A percentile compares a stretch with the other conserved stretches of the same genome.
Evolutionary conservation across 37 sponge, comb jelly and placozoan genomes (phyloP).

Genomic region (Eunapius fragilis): DNA sequence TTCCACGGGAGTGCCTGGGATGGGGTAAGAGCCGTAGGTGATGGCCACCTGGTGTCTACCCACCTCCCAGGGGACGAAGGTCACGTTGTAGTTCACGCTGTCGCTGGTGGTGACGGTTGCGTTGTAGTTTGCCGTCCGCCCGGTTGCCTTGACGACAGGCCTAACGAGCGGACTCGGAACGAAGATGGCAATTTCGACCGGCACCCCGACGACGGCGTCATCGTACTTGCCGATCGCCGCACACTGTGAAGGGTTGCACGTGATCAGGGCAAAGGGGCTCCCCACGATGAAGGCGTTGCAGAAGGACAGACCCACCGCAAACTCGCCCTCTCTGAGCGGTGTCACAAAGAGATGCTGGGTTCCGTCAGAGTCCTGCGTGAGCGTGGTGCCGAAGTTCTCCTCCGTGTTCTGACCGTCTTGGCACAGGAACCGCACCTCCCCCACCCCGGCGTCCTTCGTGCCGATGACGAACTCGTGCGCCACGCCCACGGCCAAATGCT

Average conservation of each 20-base stretch:
- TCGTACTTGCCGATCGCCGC: slow-evolving; percentile 31
- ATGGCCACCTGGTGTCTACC: slow-evolving; percentile 60
- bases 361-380: slow-evolving; percentile 2
- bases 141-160: slow-evolving; percentile 54
- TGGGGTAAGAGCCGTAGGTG: slow-evolving; percentile 45
- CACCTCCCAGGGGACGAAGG: slow-evolving; percentile 69
- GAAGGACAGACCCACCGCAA: slow-evolving; percentile 36
- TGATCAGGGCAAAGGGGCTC: slow-evolving; percentile 51
- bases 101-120: slow-evolving; percentile 22
- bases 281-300: slow-evolving; percentile 33
- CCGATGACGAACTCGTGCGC: slow-evolving; percentile 40
- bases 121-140: slow-evolving; percentile 50
- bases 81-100: slow-evolving; percentile 13
- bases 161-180: slow-evolving; percentile 14
- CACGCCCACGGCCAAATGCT: slow-evolving; percentile 39
- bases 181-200: slow-evolving; percentile 42
- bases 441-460: slow-evolving; percentile 69
- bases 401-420: slow-evolving; percentile 13
- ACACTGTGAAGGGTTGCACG: slow-evolving; percentile 62
- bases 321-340: slow-evolving; percentile 44
- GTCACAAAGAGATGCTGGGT: slow-evolving; percentile 27
- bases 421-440: slow-evolving; percentile 19
- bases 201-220: slow-evolving; percentile 44
- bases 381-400: not conserved
- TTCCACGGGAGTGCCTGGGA: slow-evolving; percentile 46